Percentiles rank a stretch among this genome's conserved stretches.
Evolutionary conservation across 2,113 vertebrate species (phyloP).

Genomic region (Ifrita kowaldi): DNA sequence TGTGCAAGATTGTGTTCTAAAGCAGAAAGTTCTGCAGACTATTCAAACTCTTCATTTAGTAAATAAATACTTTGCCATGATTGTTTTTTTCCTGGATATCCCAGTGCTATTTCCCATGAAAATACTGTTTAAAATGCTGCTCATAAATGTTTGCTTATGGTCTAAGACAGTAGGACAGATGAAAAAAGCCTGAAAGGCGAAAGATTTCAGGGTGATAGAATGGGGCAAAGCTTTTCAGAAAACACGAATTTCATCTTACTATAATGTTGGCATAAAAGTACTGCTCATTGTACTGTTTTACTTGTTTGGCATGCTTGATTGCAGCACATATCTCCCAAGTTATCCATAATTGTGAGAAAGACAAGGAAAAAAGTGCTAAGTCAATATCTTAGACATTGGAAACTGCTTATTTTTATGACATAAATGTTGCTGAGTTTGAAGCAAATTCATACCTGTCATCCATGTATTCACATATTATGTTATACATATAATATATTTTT

Average conservation of each 20-base stretch:
- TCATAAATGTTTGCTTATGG: not conserved
- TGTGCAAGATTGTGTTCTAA: not conserved
- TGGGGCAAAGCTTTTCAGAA: not conserved
- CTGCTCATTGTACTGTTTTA: too few relatives aligned
- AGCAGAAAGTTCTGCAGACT: not conserved
- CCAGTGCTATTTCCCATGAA: not conserved
- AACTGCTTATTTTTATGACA: not conserved
- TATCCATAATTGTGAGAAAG: too few relatives aligned
- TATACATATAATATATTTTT: not conserved
- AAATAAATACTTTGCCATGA: not conserved
- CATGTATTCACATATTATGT: too few relatives aligned
- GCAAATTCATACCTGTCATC: not conserved
- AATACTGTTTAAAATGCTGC: not conserved
- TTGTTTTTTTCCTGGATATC: not conserved
- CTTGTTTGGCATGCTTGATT: too few relatives aligned
- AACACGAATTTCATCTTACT: not conserved
- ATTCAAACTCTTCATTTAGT: not conserved
- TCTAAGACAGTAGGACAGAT: not conserved
- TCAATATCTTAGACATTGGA: not conserved
- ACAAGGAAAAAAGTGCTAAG: not conserved
- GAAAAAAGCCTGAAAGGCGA: not conserved
- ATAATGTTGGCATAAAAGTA: not conserved
- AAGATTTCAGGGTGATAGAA: not conserved
- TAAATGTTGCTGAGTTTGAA: not conserved
- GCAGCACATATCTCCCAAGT: too few relatives aligned